Evolutionary conservation across 2,113 vertebrate species (phyloP), one percentile per base, ranked within the genome.

Genomic region (Perca schrenkii): DNA sequence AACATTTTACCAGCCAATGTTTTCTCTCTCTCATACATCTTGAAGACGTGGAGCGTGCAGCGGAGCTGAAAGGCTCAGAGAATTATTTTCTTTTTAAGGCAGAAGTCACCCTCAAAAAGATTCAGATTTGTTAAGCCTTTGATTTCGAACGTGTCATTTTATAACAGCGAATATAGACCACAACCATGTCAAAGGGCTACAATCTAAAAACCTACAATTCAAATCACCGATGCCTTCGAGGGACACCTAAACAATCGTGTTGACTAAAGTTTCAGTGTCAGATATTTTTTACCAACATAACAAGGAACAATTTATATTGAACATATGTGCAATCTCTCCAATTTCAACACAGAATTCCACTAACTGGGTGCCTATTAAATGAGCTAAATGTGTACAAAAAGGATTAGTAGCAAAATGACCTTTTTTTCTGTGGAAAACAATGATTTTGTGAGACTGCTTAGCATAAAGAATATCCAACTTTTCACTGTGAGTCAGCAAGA

Each of bases 21-120:
- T 88, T 85, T 79, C 53, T 49, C 78, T 68, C 78, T 46, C 65
- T 78, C 76, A 40, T 49, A 88, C 78, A 80, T 84, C 86, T 83
- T 86, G 78, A 69, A 70, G 77, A 83, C 60, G 13, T 74, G 82
- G 67, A 74, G 49, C 31, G 1, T 61, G 64, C 73, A 62, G 82
- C 54, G 3, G 22, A 81, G 89, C 74, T 74, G 74, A 91, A 88
- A 78, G 84, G 68, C 46, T 77, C 43, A 0, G 17, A 64, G 62
- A 83, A 71, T 83, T 80, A 21, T 88, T 85, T 86, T 85, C 77
- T 76, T 79, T 83, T 54, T 47, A 62, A 36, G 46, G 65, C 31
- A 31, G 36, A 62, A 62, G 19, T 46, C 46, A 65, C 28, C 74
- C 40, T 78, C 71, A 78, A 80, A 82, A 36, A 85, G 47, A 78